Percentiles rank a stretch among this genome's conserved stretches.
These are phyloP conservation scores for Halictus rubicundus DNA, from an alignment of 1,140 invertebrate genomes.

Conservation along the genomic window DNA sequence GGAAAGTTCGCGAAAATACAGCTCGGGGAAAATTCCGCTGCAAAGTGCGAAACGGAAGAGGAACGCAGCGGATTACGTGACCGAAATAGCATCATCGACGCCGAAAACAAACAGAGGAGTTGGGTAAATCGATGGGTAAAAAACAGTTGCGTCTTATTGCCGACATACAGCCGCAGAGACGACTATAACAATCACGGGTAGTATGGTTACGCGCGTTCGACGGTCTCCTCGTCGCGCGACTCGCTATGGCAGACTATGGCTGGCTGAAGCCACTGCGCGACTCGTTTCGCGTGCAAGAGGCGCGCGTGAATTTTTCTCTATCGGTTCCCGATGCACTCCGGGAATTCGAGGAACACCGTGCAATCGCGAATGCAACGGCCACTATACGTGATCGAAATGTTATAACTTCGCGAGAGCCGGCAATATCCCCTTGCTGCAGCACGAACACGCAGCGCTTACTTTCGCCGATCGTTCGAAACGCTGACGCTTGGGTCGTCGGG, in stretches of 20 bases:
- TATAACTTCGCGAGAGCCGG: conserved; percentile 9
- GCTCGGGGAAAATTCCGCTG: too few relatives aligned
- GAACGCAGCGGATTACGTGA: conserved; percentile 30
- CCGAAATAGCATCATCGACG: conserved; percentile 19
- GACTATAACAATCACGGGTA: neutral
- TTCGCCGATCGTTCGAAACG: neutral
- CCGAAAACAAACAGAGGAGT: neutral
- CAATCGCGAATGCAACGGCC: conserved; percentile 10
- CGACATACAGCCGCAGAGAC: neutral
- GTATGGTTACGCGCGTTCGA: neutral
- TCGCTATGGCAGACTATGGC: too few relatives aligned
- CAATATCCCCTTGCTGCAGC: conserved; percentile 28
- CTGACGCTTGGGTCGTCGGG: too few relatives aligned
- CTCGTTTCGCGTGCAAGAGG: too few relatives aligned
- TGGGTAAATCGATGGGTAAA: neutral
- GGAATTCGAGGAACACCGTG: conserved; percentile 9
- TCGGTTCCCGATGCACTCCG: conserved; percentile 1
- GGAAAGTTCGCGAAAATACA: too few relatives aligned
- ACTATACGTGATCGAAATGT: conserved; percentile 45
- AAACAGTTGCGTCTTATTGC: conserved; percentile 11
- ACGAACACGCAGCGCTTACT: neutral
- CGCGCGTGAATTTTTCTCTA: neutral
- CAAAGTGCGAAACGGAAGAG: neutral
- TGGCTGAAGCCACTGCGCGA: too few relatives aligned
- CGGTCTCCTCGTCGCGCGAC: neutral